Evolutionary conservation across 2,797 vertebrate genomes (phyloP), one percentile per base, ranked within the genome.

Genomic region (Ciconia nigra): DNA sequence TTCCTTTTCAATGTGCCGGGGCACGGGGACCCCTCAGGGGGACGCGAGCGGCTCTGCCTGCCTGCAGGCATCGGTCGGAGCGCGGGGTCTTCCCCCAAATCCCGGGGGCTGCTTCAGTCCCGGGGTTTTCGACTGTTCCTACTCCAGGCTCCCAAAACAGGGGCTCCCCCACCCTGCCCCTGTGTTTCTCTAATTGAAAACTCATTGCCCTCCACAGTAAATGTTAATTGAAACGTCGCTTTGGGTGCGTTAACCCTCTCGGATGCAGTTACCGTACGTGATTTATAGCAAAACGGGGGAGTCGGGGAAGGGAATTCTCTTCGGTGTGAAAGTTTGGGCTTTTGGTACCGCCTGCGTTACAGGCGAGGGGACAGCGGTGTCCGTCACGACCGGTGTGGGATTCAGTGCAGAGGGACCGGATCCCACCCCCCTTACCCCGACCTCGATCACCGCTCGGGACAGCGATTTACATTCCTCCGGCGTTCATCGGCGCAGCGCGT

Each of bases 51-150:
- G 55, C 55, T 78, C 37, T 39, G 46, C 57, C 35, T 12, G 44
- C 31, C 35, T 0, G 0, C 29, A 2, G 28, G 65, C 18, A 17
- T 2, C 0, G 1, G 44, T 26, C 0, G 2, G 35, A 28, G 20
- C 5, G 7, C 1, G 5, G 52, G 28, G 10, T 59, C 26, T 41
- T 10, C 31, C n/a, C 70, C 42, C 9, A 11, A 5, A 10, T 4
- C 26, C 51, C 2, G 1, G 17, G 44, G 16, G 14, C 9, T 28
- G 17, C 29, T 33, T 41, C 37, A 20, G 20, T 11, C 41, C 26
- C 2, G 1, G 18, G 26, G 8, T 7, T 74, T 74, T 49, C 3
- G 1, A 1, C 11, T 54, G 4, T 7, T 66, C 42, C 69, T 11
- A 1, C 24, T 2, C 12, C 47, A 20, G 52, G 24, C 24, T 44